Conservation (phyloP, 2,797 vertebrate species). For the Carapus acus region DNA sequence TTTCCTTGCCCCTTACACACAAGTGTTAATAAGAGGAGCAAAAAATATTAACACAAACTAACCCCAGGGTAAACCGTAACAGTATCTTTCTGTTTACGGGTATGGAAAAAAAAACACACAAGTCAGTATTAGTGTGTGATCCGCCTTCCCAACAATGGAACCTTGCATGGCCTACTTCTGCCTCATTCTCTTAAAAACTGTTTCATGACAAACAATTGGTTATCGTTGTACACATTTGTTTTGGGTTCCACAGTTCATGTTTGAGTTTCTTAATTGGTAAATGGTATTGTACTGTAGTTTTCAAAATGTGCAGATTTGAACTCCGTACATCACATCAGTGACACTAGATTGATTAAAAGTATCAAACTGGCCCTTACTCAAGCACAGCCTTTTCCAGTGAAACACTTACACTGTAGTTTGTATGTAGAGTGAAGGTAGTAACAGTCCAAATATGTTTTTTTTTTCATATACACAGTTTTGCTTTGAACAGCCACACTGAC, state of each 20-base stretch:
- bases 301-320: neutral
- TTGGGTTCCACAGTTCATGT: conserved; percentile 4
- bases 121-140: conserved; percentile 26
- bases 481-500: conserved; percentile 7
- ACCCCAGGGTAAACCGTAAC: conserved; percentile 7
- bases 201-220: conserved; percentile 11
- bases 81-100: conserved; percentile 14
- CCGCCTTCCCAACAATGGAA: conserved; percentile 37
- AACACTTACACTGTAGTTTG: neutral
- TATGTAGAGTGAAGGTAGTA: neutral
- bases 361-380: conserved; percentile 10
- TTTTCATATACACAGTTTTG: conserved; percentile 3
- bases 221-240: conserved; percentile 15
- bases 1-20: conserved; percentile 12
- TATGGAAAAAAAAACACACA: conserved; percentile 4
- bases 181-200: conserved; percentile 16
- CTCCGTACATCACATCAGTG: neutral
- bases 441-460: conserved; percentile 16
- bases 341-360: neutral
- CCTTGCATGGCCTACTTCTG: conserved; percentile 26
- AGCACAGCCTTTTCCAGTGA: neutral
- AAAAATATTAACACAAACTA: conserved; percentile 21
- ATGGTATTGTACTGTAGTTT: conserved; percentile 2
- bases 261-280: neutral
- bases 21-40: conserved; percentile 18